These are phyloP conservation scores for Oryctolagus cuniculus DNA, from an alignment of 2,113 vertebrate genomes.

Conservation along the genomic window DNA sequence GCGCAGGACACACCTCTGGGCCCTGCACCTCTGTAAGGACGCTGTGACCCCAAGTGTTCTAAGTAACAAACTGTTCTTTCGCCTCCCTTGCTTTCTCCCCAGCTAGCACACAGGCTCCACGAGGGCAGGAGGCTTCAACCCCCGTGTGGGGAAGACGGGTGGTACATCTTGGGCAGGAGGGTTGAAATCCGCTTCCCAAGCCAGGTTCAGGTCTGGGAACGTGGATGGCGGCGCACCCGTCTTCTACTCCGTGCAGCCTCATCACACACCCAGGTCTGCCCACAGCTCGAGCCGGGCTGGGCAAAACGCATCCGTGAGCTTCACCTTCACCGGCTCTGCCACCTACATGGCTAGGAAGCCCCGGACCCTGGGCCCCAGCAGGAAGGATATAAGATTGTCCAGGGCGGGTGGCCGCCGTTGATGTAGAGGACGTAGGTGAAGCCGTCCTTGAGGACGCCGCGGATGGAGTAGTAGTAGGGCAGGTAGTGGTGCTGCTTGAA, in stretches of 20 bases:
- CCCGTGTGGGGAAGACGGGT: too few relatives aligned
- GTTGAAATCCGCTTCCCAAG: neutral
- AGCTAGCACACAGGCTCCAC: neutral
- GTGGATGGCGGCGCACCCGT: neutral
- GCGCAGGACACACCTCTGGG: neutral
- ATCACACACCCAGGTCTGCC: neutral
- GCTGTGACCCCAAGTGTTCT: neutral
- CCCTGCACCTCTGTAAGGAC: neutral
- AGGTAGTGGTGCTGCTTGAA: slow-evolving; percentile 99
- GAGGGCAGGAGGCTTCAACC: neutral
- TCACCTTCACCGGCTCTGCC: neutral
- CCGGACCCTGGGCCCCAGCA: neutral
- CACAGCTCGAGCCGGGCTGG: neutral
- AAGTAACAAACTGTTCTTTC: neutral
- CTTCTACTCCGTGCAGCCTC: neutral
- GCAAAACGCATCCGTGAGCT: neutral
- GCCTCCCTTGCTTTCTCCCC: neutral
- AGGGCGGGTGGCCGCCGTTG: slow-evolving; percentile 97
- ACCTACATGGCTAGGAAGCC: neutral
- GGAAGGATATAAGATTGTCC: slow-evolving; percentile 99
- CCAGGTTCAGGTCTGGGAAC: neutral
- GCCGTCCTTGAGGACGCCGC: slow-evolving; percentile 98
- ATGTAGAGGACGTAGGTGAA: slow-evolving; percentile 99
- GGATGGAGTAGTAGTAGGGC: slow-evolving; percentile 99
- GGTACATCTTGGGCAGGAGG: neutral